These are phyloP conservation scores for Paramormyrops hopkinsi DNA, from an alignment of 2,797 vertebrate genomes.

Conservation along the genomic window DNA sequence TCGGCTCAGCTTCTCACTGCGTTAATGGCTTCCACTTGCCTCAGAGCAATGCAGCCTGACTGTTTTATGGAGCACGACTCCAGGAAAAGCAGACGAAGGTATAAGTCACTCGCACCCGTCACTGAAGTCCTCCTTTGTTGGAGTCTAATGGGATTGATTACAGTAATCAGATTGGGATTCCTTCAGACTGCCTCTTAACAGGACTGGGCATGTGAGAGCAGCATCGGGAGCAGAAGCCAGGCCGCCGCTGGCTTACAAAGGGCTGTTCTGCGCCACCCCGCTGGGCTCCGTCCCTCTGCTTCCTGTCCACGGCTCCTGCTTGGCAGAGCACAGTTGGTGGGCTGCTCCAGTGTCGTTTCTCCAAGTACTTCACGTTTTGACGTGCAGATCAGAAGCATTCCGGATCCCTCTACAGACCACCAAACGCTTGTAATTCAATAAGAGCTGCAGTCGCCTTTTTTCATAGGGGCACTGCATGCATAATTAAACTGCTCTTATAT, in stretches of 20 bases:
- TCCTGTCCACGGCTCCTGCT: neutral
- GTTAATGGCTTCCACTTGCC: conserved; percentile 16
- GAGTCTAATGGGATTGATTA: conserved; percentile 15
- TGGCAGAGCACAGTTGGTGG: neutral
- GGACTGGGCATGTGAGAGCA: conserved; percentile 9
- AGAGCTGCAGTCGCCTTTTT: neutral
- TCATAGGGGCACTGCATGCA: neutral
- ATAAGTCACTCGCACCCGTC: neutral
- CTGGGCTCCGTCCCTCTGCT: neutral
- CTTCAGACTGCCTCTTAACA: neutral
- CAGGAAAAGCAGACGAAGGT: neutral
- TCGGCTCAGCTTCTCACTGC: neutral
- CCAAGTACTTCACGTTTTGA: neutral
- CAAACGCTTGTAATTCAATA: neutral
- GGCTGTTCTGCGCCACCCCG: neutral
- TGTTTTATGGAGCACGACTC: neutral
- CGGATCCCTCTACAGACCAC: neutral
- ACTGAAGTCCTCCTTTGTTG: conserved; percentile 7
- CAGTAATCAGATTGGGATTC: conserved; percentile 17
- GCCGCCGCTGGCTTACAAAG: conserved; percentile 11
- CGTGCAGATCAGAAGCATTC: neutral
- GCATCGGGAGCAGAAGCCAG: neutral
- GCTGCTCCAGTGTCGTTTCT: neutral
- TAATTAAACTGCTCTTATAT: neutral
- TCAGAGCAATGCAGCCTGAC: neutral